phyloP scores from a whole-genome alignment of 2,797 vertebrate genomes.

The Spheniscus humboldti region DNA sequence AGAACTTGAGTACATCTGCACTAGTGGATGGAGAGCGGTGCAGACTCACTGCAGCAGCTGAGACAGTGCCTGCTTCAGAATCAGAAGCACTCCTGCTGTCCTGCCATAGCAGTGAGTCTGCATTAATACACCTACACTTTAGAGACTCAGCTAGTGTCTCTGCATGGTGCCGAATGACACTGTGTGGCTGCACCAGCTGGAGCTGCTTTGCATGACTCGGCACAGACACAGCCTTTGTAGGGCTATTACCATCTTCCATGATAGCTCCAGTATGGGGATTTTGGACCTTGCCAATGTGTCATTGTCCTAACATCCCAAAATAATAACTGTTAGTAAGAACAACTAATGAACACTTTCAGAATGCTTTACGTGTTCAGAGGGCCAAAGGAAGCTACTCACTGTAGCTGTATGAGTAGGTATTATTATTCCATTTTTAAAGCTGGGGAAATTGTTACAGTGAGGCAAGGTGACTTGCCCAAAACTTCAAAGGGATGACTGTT shows the following conservation, averaged over 20 bases:
- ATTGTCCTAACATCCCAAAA: background rate
- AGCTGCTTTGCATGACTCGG: background rate
- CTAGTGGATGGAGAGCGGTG: background rate
- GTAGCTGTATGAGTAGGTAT: background rate
- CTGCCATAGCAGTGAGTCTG: background rate
- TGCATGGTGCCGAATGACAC: background rate
- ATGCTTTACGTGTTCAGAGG: background rate
- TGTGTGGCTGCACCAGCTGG: background rate
- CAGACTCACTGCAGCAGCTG: background rate
- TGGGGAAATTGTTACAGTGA: background rate
- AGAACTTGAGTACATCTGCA: background rate
- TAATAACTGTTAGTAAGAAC: background rate
- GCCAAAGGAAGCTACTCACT: background rate
- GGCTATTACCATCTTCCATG: background rate
- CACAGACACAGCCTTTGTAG: background rate
- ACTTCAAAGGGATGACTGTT: conserved; percentile 30
- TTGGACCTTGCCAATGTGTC: background rate
- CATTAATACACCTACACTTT: background rate
- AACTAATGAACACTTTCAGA: background rate
- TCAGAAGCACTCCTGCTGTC: background rate
- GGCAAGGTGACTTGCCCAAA: conserved; percentile 7
- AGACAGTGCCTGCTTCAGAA: background rate
- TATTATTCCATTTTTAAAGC: conserved; percentile 21
- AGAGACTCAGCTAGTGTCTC: background rate
- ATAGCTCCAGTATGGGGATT: background rate